These are phyloP conservation scores for Sitophilus oryzae DNA, from an alignment of 1,140 invertebrate genomes.

Conservation along the genomic window DNA sequence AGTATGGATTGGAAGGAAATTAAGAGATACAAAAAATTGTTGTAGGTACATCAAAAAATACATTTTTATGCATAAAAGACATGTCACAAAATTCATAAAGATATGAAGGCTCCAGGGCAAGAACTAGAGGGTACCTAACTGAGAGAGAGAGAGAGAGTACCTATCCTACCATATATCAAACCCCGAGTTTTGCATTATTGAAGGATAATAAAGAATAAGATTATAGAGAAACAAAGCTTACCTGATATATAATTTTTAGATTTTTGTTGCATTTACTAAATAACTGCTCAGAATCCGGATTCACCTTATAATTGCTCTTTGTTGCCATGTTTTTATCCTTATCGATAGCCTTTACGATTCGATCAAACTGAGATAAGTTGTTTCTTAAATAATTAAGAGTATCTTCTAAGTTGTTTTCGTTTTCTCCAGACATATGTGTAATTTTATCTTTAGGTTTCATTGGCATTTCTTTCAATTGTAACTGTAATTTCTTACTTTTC, in stretches of 20 bases:
- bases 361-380: constrained; percentile 6
- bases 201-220: not conserved
- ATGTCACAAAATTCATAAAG: too few relatives aligned
- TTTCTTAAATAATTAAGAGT: not conserved
- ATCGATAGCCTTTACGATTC: constrained; percentile 1
- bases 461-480: not conserved
- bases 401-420: not conserved
- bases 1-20: too few relatives aligned
- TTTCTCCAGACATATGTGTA: not conserved
- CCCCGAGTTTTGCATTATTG: too few relatives aligned
- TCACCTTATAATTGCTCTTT: constrained; percentile 5
- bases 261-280: constrained; percentile 4
- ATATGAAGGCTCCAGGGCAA: too few relatives aligned
- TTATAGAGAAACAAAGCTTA: not conserved
- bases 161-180: too few relatives aligned
- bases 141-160: too few relatives aligned
- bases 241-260: constrained; percentile 4
- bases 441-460: not conserved
- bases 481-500: not conserved
- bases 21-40: too few relatives aligned
- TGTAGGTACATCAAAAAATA: too few relatives aligned
- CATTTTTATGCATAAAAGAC: too few relatives aligned
- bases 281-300: constrained; percentile 2
- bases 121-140: too few relatives aligned
- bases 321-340: not conserved